A percentile compares a stretch with the other conserved stretches of the same genome.
phyloP scores from a whole-genome alignment of 2,888 invertebrate species.

The Matsumyia berberina region DNA sequence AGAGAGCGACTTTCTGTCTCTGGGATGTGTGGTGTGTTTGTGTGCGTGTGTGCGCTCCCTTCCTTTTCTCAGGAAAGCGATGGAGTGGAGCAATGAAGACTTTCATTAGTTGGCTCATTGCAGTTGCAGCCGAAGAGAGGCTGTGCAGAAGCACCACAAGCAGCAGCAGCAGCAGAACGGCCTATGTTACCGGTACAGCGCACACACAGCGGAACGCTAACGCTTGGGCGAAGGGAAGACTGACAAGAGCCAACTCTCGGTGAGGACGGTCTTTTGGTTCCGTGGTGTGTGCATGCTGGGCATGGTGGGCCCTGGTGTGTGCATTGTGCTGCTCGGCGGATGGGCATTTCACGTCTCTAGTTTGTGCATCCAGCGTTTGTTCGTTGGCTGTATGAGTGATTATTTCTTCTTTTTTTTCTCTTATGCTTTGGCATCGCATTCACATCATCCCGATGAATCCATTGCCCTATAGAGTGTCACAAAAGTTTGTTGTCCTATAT shows the following conservation, averaged over 20 bases:
- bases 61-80: slow-evolving; percentile 33
- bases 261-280: slow-evolving; percentile 50
- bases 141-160: slow-evolving; percentile 53
- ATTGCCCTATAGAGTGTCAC: slow-evolving; percentile 77
- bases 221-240: slow-evolving; percentile 66
- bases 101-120: slow-evolving; percentile 72
- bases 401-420: slow-evolving; percentile 59
- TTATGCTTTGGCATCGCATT: slow-evolving; percentile 74
- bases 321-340: slow-evolving; percentile 64
- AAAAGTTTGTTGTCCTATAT: slow-evolving; percentile 77
- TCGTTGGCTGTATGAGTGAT: slow-evolving; percentile 67
- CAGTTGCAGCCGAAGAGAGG: slow-evolving; percentile 60
- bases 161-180: slow-evolving; percentile 8
- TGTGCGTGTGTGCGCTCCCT: slow-evolving; percentile 36
- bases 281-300: slow-evolving; percentile 25
- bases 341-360: slow-evolving; percentile 73
- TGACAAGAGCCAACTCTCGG: slow-evolving; percentile 63
- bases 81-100: slow-evolving; percentile 39
- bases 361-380: slow-evolving; percentile 74
- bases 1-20: slow-evolving; percentile 52
- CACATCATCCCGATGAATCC: slow-evolving; percentile 77
- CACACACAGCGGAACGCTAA: slow-evolving; percentile 33
- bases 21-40: slow-evolving; percentile 27
- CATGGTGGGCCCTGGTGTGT: slow-evolving; percentile 48
- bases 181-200: slow-evolving; percentile 23